Conservation (phyloP, 2,888 invertebrate genomes). For the Calliphora vomitoria region DNA sequence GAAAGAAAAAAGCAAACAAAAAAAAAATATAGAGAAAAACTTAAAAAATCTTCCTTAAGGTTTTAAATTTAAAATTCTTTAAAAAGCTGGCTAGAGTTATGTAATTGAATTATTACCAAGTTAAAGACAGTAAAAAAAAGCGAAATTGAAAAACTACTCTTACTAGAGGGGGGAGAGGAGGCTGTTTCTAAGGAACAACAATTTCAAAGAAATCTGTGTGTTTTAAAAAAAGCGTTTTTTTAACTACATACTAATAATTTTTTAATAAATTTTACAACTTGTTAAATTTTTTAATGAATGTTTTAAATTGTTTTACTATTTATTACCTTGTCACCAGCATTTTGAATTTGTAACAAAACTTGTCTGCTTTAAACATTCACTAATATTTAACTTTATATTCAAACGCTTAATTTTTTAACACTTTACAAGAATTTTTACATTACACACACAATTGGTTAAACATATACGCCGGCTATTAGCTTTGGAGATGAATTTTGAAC, state of each 20-base stretch:
- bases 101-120: neutral
- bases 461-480: no score
- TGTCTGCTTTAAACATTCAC: conserved; percentile 21
- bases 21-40: conserved; percentile 54
- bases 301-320: neutral
- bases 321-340: conserved; percentile 50
- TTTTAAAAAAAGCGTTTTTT: neutral
- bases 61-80: neutral
- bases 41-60: conserved; percentile 23
- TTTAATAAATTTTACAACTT: no score
- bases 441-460: no score
- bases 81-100: neutral
- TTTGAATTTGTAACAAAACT: neutral
- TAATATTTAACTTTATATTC: neutral
- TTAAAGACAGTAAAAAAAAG: neutral
- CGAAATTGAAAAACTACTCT: neutral
- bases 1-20: conserved; percentile 66
- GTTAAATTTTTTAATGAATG: neutral
- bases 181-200: neutral
- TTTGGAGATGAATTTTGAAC: no score
- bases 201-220: neutral
- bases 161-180: neutral
- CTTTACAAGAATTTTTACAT: neutral
- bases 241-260: neutral
- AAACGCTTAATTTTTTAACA: neutral